Evolutionary conservation across 2,113 vertebrate genomes (phyloP).

Genomic region (Grammomys dolichurus): DNA sequence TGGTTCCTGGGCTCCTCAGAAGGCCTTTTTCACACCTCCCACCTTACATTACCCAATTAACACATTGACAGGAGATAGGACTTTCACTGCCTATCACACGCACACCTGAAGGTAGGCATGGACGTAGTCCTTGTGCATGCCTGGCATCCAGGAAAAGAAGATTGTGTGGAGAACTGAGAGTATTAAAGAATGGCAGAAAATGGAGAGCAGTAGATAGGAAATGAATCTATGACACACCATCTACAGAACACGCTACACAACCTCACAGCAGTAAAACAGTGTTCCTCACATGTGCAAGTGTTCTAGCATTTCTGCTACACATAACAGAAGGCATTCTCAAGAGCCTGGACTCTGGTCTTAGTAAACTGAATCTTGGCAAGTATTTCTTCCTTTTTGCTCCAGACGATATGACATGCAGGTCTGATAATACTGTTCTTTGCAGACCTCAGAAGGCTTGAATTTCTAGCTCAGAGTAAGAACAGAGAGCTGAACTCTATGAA

Average conservation of each 20-base stretch:
- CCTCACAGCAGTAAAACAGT: not conserved
- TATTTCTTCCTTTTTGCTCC: not conserved
- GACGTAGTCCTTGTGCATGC: not conserved
- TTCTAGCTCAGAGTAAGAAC: slow-evolving; percentile 1
- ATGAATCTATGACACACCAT: not conserved
- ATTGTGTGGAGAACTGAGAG: not conserved
- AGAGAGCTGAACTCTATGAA: not conserved
- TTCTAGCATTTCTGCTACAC: not conserved
- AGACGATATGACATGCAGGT: not conserved
- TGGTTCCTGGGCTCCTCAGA: not conserved
- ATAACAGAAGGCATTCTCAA: not conserved
- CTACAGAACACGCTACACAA: not conserved
- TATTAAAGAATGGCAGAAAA: not conserved
- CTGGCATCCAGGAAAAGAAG: not conserved
- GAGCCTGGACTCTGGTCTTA: not conserved
- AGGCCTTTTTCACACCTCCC: not conserved
- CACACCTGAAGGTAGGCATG: not conserved
- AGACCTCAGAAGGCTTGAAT: not conserved
- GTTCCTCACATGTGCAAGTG: not conserved
- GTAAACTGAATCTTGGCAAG: not conserved
- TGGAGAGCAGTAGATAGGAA: not conserved
- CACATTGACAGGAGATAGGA: not conserved
- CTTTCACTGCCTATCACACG: not conserved
- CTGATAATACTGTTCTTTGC: not conserved
- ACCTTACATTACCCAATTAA: not conserved